Percentiles rank a stretch among this genome's conserved stretches.
Evolutionary conservation across 2,797 vertebrate genomes (phyloP).

Genomic region (Choloepus didactylus): DNA sequence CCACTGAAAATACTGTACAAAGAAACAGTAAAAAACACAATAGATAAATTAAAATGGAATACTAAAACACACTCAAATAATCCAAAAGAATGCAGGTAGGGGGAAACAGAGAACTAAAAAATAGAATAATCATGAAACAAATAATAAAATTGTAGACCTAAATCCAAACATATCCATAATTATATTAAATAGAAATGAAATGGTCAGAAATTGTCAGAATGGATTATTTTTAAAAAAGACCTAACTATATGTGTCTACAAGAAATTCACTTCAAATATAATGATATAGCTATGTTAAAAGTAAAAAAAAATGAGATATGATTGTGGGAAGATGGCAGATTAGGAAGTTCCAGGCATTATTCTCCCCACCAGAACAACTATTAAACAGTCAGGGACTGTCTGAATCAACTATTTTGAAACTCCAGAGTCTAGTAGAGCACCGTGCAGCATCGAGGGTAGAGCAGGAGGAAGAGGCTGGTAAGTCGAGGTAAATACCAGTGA

Average conservation of each 20-base stretch:
- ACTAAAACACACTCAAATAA: constrained; percentile 45
- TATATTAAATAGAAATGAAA: background rate
- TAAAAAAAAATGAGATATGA: background rate
- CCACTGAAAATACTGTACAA: background rate
- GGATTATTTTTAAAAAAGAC: background rate
- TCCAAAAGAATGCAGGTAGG: constrained; percentile 21
- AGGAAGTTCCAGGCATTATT: too few relatives aligned
- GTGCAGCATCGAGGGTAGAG: too few relatives aligned
- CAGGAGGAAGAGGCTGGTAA: too few relatives aligned
- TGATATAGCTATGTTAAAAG: background rate
- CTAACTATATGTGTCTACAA: background rate
- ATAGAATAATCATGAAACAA: background rate
- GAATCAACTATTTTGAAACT: too few relatives aligned
- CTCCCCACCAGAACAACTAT: too few relatives aligned
- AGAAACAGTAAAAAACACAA: background rate
- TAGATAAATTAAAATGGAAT: background rate
- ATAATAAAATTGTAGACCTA: constrained; percentile 41
- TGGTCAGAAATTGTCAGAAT: constrained; percentile 50
- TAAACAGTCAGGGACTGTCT: too few relatives aligned
- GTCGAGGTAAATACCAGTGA: too few relatives aligned
- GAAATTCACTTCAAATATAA: constrained; percentile 27
- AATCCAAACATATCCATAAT: constrained; percentile 42
- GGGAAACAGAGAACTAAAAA: constrained; percentile 25
- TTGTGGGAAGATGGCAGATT: too few relatives aligned
- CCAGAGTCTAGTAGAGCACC: too few relatives aligned